Evolutionary conservation across 2,888 invertebrate species (phyloP), one percentile per base, ranked within the genome.

Genomic region (Mayetiola destructor): DNA sequence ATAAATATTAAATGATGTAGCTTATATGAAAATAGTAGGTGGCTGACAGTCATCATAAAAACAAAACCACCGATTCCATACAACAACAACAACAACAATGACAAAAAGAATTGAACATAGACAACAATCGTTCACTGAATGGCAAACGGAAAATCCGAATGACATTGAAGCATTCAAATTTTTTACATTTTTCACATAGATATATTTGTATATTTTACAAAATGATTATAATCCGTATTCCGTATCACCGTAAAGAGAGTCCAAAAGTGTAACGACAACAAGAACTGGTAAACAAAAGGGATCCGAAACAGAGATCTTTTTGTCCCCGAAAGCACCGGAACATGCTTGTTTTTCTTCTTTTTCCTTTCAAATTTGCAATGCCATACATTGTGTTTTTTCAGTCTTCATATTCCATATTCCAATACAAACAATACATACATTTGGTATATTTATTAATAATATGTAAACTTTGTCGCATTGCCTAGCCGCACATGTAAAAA

Each of bases 81-180:
- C n/a, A n/a, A n/a, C 5, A 39, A 39, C 16, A 42, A 20, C 2
- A 10, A 48, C 12, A 48, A 2, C 5, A n/a, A 23, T 48, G 48
- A 48, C n/a, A n/a, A n/a, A n/a, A 48, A 48, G 48, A 48, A 48
- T 48, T 48, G 27, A 48, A 48, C 29, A n/a, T n/a, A n/a, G n/a
- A n/a, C n/a, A n/a, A n/a, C n/a, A n/a, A n/a, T n/a, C n/a, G n/a
- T n/a, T n/a, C n/a, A n/a, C n/a, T n/a, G n/a, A n/a, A n/a, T n/a
- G n/a, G n/a, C n/a, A n/a, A n/a, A n/a, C n/a, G n/a, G n/a, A n/a
- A n/a, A n/a, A n/a, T n/a, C n/a, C n/a, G n/a, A n/a, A n/a, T n/a
- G n/a, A n/a, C n/a, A n/a, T n/a, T n/a, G n/a, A n/a, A n/a, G n/a
- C n/a, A n/a, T n/a, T n/a, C n/a, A n/a, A n/a, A n/a, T n/a, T n/a